Conservation (phyloP, 2,888 invertebrate species). For the Hymenopus coronatus region DNA sequence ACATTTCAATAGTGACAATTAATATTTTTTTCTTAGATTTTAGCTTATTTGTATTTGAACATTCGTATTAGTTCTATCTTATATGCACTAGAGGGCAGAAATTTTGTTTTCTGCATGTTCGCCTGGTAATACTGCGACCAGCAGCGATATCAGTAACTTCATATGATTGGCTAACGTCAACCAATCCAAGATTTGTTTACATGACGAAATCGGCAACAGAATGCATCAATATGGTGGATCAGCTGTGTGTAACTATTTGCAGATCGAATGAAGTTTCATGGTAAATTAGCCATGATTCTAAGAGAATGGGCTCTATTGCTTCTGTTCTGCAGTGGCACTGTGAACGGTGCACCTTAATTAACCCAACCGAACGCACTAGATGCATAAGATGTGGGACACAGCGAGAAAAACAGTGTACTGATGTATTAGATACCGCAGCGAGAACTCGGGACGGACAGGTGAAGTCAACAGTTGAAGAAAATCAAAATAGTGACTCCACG, state of each 20-base stretch:
- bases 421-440: slow-evolving; percentile 21
- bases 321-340: slow-evolving; percentile 93
- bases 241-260: slow-evolving; percentile 52
- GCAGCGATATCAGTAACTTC: neutral
- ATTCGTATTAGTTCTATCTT: neutral
- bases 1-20: no score
- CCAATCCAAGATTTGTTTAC: slow-evolving; percentile 31
- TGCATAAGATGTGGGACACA: slow-evolving; percentile 74
- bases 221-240: slow-evolving; percentile 57
- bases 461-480: slow-evolving; percentile 7
- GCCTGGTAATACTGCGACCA: neutral
- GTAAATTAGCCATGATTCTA: slow-evolving; percentile 51
- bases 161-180: slow-evolving; percentile 27
- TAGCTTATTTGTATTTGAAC: neutral
- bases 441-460: slow-evolving; percentile 54
- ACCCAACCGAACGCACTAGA: slow-evolving; percentile 79
- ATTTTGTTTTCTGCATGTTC: neutral
- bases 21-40: neutral
- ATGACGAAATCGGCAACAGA: slow-evolving; percentile 31
- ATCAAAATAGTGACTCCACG: slow-evolving; percentile 36
- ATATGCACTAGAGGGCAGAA: neutral
- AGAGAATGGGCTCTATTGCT: slow-evolving; percentile 85
- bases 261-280: slow-evolving; percentile 35
- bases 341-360: slow-evolving; percentile 82
- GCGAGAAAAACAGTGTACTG: slow-evolving; percentile 31